Conservation (phyloP, 2,113 vertebrate species). For the Tinamus guttatus region DNA sequence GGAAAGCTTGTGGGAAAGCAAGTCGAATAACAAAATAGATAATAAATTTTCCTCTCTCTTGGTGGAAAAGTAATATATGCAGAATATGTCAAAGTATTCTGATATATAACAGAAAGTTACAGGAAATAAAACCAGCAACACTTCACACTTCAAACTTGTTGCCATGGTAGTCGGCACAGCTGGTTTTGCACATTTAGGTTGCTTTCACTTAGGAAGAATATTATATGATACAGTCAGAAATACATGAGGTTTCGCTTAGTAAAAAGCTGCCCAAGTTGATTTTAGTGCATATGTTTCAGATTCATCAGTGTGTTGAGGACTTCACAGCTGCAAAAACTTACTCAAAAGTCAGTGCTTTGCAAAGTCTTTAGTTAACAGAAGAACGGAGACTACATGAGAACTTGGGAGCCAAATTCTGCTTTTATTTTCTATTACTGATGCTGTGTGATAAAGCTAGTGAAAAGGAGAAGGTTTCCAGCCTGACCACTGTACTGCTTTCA, state of each 20-base stretch:
- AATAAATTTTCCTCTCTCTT: not conserved
- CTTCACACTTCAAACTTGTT: conserved; percentile 15
- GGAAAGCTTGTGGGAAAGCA: not conserved
- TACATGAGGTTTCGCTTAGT: not conserved
- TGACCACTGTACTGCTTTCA: not conserved
- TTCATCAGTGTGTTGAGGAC: not conserved
- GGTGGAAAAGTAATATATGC: not conserved
- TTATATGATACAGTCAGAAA: not conserved
- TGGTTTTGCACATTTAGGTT: not conserved
- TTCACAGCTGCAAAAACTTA: not conserved
- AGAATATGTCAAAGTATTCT: not conserved
- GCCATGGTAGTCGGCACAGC: not conserved
- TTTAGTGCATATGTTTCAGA: not conserved
- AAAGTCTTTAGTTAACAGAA: not conserved
- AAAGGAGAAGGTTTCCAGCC: not conserved
- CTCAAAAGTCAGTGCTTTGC: not conserved
- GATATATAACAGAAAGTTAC: not conserved
- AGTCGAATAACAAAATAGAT: not conserved
- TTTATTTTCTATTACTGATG: not conserved
- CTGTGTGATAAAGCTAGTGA: not conserved
- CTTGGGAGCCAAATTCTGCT: not conserved
- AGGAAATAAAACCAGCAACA: not conserved
- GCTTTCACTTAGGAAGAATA: not conserved
- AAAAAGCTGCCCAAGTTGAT: not conserved
- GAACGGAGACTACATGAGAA: not conserved